Base-by-base conservation (phyloP, 2,113 vertebrate genomes). In the Azemiops feae region DNA sequence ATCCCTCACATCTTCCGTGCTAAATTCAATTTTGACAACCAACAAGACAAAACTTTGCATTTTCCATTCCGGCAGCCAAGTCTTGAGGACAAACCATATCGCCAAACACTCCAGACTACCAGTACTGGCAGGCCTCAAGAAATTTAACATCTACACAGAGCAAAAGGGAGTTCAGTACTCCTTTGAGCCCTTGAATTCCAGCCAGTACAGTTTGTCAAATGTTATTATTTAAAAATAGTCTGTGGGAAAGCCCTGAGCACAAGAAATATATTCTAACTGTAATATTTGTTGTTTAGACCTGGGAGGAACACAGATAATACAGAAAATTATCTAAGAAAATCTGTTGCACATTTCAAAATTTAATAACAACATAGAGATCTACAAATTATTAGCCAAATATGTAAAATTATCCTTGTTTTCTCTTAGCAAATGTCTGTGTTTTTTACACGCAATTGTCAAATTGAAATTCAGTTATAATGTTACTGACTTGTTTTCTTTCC, bases 241-340 rank as follows among this genome's bases (percentile, higher is more conserved):
- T 96, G 95, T 97, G 97, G 94, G 96, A 97, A 97, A 96, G 95
- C 95, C 95, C 94, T 88, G 95, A 96, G 96, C 95, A 96, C 95
- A 97, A 96, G 92, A 96, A 96, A 94, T 96, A 89, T 90, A 93
- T 97, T 96, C 96, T 96, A 93, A 96, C 96, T 96, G 93, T 81
- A 96, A 94, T 96, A 94, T 96, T 89, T 96, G 86, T 94, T 95
- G 45, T 94, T 94, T 96, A 95, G 93, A 96, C 95, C 2, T 1
- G 92, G 86, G 87, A 58, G 27, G n/a, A 91, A 3, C 93, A 92
- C 95, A 96, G 93, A 93, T 96, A 92, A 94, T 96, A 94, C 92
- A 95, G 53, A 91, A 95, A 94, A 96, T 86, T 96, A 94, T 94
- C 92, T 94, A 90, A 94, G 86, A 96, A 91, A 85, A 90, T 93